Evolutionary conservation across 53 echinoderm and acorn worm genomes (phyloP).

Genomic region (Hippasteria phrygiana): DNA sequence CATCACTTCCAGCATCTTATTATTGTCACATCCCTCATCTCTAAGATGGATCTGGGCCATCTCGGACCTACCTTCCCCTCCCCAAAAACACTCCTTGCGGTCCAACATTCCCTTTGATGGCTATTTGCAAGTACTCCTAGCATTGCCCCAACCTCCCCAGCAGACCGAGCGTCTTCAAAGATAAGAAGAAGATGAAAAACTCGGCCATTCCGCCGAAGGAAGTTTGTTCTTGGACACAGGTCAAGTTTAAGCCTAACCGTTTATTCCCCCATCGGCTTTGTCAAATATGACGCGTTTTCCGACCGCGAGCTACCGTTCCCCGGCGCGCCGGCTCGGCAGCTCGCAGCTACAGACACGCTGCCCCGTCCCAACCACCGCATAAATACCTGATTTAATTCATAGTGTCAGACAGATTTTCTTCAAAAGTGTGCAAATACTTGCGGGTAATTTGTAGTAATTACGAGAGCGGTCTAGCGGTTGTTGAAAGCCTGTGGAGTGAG

Average conservation of each 20-base stretch:
- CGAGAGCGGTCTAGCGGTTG: constrained; percentile 39
- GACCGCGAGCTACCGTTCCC: constrained; percentile 27
- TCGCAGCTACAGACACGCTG: constrained; percentile 41
- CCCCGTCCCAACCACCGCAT: constrained; percentile 35
- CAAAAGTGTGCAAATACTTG: constrained; percentile 67
- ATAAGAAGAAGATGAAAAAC: constrained; percentile 28
- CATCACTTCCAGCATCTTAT: background rate
- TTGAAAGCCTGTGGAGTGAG: constrained; percentile 31
- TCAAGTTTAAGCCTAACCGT: constrained; percentile 55
- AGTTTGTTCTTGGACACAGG: constrained; percentile 50
- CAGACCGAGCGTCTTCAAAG: constrained; percentile 21
- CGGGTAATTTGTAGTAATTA: constrained; percentile 70
- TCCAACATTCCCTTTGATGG: constrained; percentile 12
- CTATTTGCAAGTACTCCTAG: background rate
- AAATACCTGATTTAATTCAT: constrained; percentile 57
- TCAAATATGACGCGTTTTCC: constrained; percentile 62
- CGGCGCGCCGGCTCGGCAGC: background rate
- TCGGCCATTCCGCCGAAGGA: constrained; percentile 34
- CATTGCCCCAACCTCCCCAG: background rate
- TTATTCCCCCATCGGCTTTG: constrained; percentile 29
- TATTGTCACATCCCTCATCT: constrained; percentile 1
- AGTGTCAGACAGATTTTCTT: constrained; percentile 60
- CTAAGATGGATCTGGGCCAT: background rate
- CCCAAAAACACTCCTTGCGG: constrained; percentile 11
- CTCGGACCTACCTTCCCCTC: background rate